Conservation (phyloP, 1,140 invertebrate genomes). For the Megathymus violae region DNA sequence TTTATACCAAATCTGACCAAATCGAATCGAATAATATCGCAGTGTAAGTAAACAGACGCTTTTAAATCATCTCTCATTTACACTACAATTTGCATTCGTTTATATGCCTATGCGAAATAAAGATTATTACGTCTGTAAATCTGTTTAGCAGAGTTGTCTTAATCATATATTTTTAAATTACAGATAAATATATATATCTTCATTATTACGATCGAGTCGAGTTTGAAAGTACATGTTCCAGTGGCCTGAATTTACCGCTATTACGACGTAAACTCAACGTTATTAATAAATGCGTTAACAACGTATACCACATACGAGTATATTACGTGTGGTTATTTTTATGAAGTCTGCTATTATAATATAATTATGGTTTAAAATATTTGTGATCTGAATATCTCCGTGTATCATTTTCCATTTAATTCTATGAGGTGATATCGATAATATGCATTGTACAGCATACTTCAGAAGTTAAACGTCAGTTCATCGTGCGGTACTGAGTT, state of each 20-base stretch:
- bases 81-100: conserved; percentile 5
- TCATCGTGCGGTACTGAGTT: too few relatives aligned
- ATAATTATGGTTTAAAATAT: conserved; percentile 14
- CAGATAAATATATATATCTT: too few relatives aligned
- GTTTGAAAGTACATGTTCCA: conserved; percentile 20
- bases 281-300: conserved; percentile 17
- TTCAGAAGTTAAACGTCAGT: too few relatives aligned
- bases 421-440: conserved; percentile 21
- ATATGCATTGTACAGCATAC: too few relatives aligned
- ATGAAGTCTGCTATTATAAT: conserved; percentile 16
- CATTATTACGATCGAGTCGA: too few relatives aligned
- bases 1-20: too few relatives aligned
- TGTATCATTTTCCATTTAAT: conserved; percentile 17
- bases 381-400: background rate
- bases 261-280: conserved; percentile 37
- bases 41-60: too few relatives aligned
- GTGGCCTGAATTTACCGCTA: conserved; percentile 38
- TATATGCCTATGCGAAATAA: conserved; percentile 12
- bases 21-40: too few relatives aligned
- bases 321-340: background rate
- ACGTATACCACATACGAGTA: conserved; percentile 1
- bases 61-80: background rate
- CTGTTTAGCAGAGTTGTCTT: background rate
- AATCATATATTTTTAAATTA: background rate
- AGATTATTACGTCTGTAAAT: conserved; percentile 2